Evolutionary conservation across 1,140 invertebrate species (phyloP), one percentile per base, ranked within the genome.

Genomic region (Heliconius nattereri): DNA sequence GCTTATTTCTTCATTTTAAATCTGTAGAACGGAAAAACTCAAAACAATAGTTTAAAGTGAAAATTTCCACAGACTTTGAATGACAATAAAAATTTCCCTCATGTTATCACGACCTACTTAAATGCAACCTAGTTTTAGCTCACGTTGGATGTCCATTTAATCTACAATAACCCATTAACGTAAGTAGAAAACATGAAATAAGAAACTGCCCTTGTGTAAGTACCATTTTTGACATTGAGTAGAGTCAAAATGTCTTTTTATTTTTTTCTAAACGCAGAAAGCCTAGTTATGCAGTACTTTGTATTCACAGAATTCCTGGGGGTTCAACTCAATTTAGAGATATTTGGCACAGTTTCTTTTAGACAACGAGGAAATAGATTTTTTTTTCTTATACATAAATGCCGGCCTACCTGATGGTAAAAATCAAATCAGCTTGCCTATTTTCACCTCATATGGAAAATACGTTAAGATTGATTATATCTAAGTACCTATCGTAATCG

Each of bases 51-150:
- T 19, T 71, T 71, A 71, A 71, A 71, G 32, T 70, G 35, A 70
- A 37, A 76, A 29, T 76, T 76, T 76, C 57, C 74, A 23, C 23
- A 66, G 19, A 60, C 2, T 26, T 19, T 76, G 54, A 70, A 76
- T 76, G 75, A 70, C 75, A 52, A 54, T 78, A 71, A 40, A 60
- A 78, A 72, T 13, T 19, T 72, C 49, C n/a, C 26, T 71, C 40
- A 35, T 35, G 26, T 78, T 52, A 78, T 73, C 72, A 32, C 77
- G 77, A 35, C 77, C 77, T 73, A 78, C 16, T 78, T 78, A 72
- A 60, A 73, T 13, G 71, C 54, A 78, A 78, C 77, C 77, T 60
- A 78, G 71, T 73, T 73, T 66, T 57, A 57, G 35, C 71, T 60
- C 71, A 73, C 71, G 29, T 23, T 70, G 9, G n/a, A 52, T 60